Evolutionary conservation across 2,888 invertebrate genomes (phyloP).

Genomic region (Tetragnatha montana): DNA sequence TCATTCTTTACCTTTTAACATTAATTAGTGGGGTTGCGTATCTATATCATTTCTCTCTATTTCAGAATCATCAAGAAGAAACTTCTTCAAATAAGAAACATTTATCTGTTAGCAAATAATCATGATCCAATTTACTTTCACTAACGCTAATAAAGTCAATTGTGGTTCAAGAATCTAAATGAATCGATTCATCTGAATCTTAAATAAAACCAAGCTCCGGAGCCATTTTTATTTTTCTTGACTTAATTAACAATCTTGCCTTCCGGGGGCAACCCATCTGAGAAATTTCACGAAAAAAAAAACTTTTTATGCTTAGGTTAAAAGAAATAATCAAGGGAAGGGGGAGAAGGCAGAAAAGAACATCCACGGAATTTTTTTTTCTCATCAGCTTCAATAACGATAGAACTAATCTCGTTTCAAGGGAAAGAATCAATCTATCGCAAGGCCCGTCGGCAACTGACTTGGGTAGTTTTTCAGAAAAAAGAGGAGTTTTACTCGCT

Average conservation of each 20-base stretch:
- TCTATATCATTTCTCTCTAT: background rate
- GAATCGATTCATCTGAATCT: background rate
- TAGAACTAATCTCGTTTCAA: conserved; percentile 6
- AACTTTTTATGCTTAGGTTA: background rate
- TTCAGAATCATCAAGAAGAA: background rate
- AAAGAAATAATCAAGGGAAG: background rate
- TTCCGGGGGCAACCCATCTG: background rate
- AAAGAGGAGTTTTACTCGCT: background rate
- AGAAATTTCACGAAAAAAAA: background rate
- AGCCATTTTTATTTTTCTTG: background rate
- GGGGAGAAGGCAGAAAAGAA: background rate
- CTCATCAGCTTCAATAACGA: background rate
- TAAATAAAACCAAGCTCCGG: background rate
- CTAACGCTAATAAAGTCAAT: background rate
- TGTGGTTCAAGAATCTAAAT: background rate
- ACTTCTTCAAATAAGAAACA: background rate
- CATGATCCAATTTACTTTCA: background rate
- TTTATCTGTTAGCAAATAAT: background rate
- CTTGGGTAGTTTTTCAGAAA: background rate
- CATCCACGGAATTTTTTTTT: background rate
- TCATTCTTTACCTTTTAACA: background rate
- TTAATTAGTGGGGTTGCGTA: background rate
- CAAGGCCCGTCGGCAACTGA: background rate
- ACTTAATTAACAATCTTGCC: background rate
- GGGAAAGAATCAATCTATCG: conserved; percentile 2